These are phyloP conservation scores for Tenthredo mesomela DNA, from an alignment of 2,888 invertebrate species.

Conservation along the genomic window DNA sequence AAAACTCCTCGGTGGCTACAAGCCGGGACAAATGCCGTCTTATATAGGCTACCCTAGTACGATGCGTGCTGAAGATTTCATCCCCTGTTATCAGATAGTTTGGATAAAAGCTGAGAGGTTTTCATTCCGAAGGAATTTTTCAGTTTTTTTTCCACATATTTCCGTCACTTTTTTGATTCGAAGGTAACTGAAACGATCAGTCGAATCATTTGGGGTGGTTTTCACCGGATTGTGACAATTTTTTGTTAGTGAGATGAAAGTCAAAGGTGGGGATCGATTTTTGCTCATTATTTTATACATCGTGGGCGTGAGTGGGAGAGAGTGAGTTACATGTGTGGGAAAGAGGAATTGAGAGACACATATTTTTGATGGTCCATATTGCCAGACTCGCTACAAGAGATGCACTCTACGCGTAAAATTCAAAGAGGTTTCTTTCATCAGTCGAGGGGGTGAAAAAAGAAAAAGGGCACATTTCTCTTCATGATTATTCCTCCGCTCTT, in stretches of 20 bases:
- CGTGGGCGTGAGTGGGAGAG: neutral
- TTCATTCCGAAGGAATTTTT: neutral
- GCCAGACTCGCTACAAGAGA: neutral
- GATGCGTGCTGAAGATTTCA: constrained; percentile 27
- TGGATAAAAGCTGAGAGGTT: neutral
- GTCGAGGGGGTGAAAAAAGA: neutral
- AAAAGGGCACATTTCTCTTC: constrained; percentile 21
- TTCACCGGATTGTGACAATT: neutral
- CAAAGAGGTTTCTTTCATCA: constrained; percentile 52
- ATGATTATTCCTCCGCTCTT: constrained; percentile 34
- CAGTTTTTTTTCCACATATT: neutral
- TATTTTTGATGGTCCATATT: constrained; percentile 18
- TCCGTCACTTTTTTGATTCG: neutral
- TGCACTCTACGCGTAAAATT: constrained; percentile 48
- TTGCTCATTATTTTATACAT: neutral
- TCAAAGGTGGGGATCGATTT: neutral
- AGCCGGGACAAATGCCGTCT: neutral
- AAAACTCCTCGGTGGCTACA: neutral
- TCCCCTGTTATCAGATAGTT: constrained; percentile 10
- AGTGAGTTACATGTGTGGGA: neutral
- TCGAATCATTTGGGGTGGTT: neutral
- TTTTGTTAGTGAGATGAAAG: neutral
- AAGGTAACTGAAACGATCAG: neutral
- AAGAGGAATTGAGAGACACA: neutral
- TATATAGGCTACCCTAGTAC: neutral